phyloP scores from a whole-genome alignment of 2,113 vertebrate species.

The Mustela nigripes region DNA sequence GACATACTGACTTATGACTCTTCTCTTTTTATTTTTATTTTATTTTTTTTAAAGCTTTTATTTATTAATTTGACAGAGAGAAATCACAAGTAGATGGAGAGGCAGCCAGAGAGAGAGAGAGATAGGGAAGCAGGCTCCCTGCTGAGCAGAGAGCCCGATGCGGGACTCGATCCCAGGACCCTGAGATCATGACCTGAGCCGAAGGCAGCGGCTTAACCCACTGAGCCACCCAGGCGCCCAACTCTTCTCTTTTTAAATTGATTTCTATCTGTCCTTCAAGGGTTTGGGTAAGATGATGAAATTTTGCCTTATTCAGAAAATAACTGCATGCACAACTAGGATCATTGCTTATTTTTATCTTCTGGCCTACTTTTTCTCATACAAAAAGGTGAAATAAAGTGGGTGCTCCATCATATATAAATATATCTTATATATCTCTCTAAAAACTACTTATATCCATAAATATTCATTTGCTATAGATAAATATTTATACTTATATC shows the following conservation, averaged over 20 bases:
- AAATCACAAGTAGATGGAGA: no score
- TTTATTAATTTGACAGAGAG: no score
- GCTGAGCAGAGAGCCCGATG: no score
- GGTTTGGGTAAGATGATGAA: slow-evolving; percentile 4
- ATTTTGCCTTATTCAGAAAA: slow-evolving; percentile 55
- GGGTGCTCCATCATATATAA: not conserved
- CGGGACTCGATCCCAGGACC: no score
- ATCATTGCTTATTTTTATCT: slow-evolving; percentile 67
- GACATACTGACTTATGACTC: not conserved
- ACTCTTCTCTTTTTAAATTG: not conserved
- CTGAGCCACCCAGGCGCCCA: no score
- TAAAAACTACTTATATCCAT: not conserved
- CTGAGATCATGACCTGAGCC: no score
- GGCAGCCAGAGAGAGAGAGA: no score
- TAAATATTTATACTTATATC: not conserved
- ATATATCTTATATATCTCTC: not conserved
- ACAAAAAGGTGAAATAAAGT: slow-evolving; percentile 48
- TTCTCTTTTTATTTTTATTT: not conserved
- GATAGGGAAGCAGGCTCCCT: no score
- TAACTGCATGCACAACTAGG: not conserved
- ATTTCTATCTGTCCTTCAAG: slow-evolving; percentile 17
- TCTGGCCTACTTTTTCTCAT: slow-evolving; percentile 50
- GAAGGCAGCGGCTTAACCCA: no score
- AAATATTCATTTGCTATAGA: not conserved
- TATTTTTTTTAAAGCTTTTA: no score